Evolutionary conservation across 2,797 vertebrate species (phyloP), one percentile per base, ranked within the genome.

Genomic region (Morelia viridis): DNA sequence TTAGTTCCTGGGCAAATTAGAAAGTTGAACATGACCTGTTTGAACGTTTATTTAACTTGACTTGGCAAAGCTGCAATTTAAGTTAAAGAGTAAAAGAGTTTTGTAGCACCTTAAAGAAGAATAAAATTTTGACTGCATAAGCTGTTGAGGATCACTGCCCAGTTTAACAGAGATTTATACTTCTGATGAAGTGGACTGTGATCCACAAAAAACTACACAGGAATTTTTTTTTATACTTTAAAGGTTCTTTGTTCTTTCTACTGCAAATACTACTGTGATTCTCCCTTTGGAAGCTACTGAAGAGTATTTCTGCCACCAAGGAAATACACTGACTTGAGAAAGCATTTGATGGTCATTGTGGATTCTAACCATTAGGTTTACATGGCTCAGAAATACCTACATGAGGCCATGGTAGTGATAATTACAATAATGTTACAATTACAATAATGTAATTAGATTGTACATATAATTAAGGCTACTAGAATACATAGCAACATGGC

Each of bases 1-100:
- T 98, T 98, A 97, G 97, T 97, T 97, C 95, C 95, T 89, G 91
- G 95, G 96, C 94, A 96, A 97, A 95, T 97, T 96, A 95, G 93
- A 94, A 98, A 98, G 97, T 98, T 95, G 93, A 95, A 53, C 76
- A 89, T 95, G 95, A 95, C 95, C 94, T 96, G 95, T 96, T 95
- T 96, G 92, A 96, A 95, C 92, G 92, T 76, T 76, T 41, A 9
- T 76, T 76, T 41, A 19, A 80, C 19, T 8, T 46, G 71, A 80
- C 8, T 8, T 46, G 71, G 35, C 71, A 80, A 46, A 46, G 19
- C 9, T 19, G 7, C 71, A 46, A 46, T 80, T 80, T 24, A 24
- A 80, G 19, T 80, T 80, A 46, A 80, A 80, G 19, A 80, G 41
- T 46, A 41, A 71, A 71, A 19, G 65, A n/a, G 1, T 68, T 17